Evolutionary conservation across 2,797 vertebrate genomes (phyloP), one percentile per base, ranked within the genome.

Genomic region (Salarias fasciatus): DNA sequence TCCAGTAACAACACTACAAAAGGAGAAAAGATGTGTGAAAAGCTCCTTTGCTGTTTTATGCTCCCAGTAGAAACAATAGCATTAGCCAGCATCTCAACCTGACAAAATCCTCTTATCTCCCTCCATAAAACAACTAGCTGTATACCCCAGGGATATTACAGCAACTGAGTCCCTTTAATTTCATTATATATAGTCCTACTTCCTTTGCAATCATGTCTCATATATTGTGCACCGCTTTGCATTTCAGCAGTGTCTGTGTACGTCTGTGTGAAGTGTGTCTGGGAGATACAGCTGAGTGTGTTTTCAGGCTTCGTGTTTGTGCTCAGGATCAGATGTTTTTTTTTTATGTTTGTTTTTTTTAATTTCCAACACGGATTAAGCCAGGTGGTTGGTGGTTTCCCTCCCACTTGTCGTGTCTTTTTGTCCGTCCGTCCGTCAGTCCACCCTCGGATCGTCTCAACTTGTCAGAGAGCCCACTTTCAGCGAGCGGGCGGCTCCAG

Each of bases 51-150:
- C 82, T 69, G 72, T 88, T 86, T 84, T 80, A 73, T 86, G 82
- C 79, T 82, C 76, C 71, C 83, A 75, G 72, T 75, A 72, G 77
- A 81, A 89, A 89, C 88, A 90, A 89, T 90, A 82, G 87, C 77
- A 89, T 88, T 88, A 89, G 83, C 64, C 72, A 81, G 69, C 75
- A 85, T 88, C 86, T 88, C 83, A 84, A 87, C 79, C 83, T 87
- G 85, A 86, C 86, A 69, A 88, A 91, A 92, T 91, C 90, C 87
- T 89, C 84, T 91, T 90, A 90, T 90, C 88, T 77, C 67, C 62
- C 77, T 67, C 62, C 78, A 77, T 88, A 90, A 86, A 92, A 89
- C 83, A 88, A 86, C 79, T 79, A 85, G 83, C 82, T 82, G 51
- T 76, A 84, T 72, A 78, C 86, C 88, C 84, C 53, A 50, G 78